These are phyloP conservation scores for Nezara viridula DNA, from an alignment of 2,888 invertebrate species.

Conservation along the genomic window DNA sequence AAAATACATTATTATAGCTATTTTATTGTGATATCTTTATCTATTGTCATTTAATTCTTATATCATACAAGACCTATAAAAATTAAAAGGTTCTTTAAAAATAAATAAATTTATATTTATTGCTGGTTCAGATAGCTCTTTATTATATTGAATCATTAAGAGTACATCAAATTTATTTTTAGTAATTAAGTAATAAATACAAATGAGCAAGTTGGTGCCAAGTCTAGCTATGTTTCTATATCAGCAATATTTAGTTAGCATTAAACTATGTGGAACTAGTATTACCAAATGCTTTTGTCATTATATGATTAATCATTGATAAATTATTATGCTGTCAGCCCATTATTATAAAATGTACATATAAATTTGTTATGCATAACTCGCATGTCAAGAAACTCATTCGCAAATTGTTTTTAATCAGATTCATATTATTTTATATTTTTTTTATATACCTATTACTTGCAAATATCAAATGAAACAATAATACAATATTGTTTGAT, in stretches of 20 bases:
- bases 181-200: slow-evolving; percentile 10
- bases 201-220: slow-evolving; percentile 43
- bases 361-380: not conserved
- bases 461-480: not conserved
- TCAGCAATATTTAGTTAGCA: slow-evolving; percentile 2
- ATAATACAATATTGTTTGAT: not conserved
- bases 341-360: not conserved
- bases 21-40: slow-evolving; percentile 15
- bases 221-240: not conserved
- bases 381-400: not conserved
- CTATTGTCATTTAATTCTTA: not conserved
- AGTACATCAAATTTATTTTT: slow-evolving; percentile 2
- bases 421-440: not conserved
- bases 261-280: not conserved
- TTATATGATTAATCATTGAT: not conserved
- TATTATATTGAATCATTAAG: not conserved
- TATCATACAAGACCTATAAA: not conserved
- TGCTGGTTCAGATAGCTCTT: slow-evolving; percentile 37
- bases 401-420: not conserved
- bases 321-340: not conserved
- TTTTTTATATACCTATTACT: not conserved
- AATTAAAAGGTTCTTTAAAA: slow-evolving; percentile 3
- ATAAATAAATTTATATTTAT: slow-evolving; percentile 9
- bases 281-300: not conserved
- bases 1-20: slow-evolving; percentile 32